Conservation (phyloP, 2,888 invertebrate genomes). For the Agonopterix arenella region DNA sequence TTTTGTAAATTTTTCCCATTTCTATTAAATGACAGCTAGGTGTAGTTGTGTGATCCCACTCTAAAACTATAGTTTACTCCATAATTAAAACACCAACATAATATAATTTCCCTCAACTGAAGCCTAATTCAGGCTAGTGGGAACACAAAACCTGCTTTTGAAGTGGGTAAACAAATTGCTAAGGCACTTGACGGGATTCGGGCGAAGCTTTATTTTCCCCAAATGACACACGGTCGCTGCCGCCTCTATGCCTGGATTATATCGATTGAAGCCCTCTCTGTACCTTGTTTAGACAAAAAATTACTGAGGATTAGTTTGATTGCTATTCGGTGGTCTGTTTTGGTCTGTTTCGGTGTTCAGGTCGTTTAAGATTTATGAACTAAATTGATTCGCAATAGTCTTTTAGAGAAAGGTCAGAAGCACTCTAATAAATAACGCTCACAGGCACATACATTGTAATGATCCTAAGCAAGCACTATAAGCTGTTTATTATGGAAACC, state of each 20-base stretch:
- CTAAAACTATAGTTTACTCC: not conserved
- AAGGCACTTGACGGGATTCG: slow-evolving; percentile 56
- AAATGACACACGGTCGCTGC: slow-evolving; percentile 28
- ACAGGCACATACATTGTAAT: too few relatives aligned
- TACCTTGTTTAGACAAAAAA: slow-evolving; percentile 32
- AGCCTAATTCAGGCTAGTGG: slow-evolving; percentile 28
- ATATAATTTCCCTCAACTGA: slow-evolving; percentile 4
- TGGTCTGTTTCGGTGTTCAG: not conserved
- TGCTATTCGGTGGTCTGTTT: slow-evolving; percentile 27
- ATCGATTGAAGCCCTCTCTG: slow-evolving; percentile 39
- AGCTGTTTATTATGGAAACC: too few relatives aligned
- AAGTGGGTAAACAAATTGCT: slow-evolving; percentile 60
- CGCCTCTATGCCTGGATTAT: slow-evolving; percentile 40
- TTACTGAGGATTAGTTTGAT: slow-evolving; percentile 27
- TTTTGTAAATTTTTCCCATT: too few relatives aligned
- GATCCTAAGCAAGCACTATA: too few relatives aligned
- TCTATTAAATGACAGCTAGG: too few relatives aligned
- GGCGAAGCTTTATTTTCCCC: slow-evolving; percentile 47
- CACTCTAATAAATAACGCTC: too few relatives aligned
- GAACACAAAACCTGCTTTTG: slow-evolving; percentile 41
- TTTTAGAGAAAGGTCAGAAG: too few relatives aligned
- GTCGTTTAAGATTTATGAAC: too few relatives aligned
- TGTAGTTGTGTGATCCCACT: too few relatives aligned
- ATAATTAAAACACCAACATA: not conserved
- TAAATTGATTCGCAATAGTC: too few relatives aligned